A percentile compares a stretch with the other conserved stretches of the same genome.
Evolutionary conservation across 2,113 vertebrate species (phyloP).

Genomic region (Eubucco bourcierii): DNA sequence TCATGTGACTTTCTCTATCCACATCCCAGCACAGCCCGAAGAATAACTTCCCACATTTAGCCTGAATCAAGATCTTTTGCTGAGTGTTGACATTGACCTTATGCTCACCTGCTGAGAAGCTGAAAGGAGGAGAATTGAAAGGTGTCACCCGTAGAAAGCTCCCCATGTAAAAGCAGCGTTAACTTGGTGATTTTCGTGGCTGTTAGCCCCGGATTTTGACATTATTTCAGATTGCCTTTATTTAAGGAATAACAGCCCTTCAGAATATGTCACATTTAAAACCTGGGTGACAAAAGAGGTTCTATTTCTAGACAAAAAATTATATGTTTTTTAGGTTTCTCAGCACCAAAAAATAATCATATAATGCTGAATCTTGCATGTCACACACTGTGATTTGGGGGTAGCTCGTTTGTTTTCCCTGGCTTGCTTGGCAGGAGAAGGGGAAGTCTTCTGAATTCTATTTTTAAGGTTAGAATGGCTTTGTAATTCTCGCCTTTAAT

Average conservation of each 20-base stretch:
- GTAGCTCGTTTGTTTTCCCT: conserved; percentile 23
- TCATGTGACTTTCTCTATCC: background rate
- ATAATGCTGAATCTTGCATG: background rate
- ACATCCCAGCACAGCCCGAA: background rate
- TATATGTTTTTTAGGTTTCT: background rate
- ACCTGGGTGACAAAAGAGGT: background rate
- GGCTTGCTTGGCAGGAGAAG: background rate
- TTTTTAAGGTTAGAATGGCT: background rate
- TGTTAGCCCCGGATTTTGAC: conserved; percentile 17
- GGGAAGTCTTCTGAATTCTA: background rate
- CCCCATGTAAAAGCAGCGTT: background rate
- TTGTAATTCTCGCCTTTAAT: conserved; percentile 19
- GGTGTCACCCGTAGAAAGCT: background rate
- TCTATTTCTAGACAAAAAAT: conserved; percentile 5
- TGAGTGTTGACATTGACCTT: conserved; percentile 2
- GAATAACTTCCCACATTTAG: background rate
- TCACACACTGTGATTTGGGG: background rate
- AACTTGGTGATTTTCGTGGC: background rate
- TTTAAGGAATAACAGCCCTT: conserved; percentile 38
- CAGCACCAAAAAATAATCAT: background rate
- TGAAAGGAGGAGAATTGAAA: background rate
- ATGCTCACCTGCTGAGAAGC: background rate
- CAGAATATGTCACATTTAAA: conserved; percentile 38
- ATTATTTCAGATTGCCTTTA: conserved; percentile 33
- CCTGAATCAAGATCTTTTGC: background rate